A percentile compares a stretch with the other conserved stretches of the same genome.
Evolutionary conservation across 64 coral and sea anemone genomes (phyloP).

Genomic region (Actinia tenebrosa): DNA sequence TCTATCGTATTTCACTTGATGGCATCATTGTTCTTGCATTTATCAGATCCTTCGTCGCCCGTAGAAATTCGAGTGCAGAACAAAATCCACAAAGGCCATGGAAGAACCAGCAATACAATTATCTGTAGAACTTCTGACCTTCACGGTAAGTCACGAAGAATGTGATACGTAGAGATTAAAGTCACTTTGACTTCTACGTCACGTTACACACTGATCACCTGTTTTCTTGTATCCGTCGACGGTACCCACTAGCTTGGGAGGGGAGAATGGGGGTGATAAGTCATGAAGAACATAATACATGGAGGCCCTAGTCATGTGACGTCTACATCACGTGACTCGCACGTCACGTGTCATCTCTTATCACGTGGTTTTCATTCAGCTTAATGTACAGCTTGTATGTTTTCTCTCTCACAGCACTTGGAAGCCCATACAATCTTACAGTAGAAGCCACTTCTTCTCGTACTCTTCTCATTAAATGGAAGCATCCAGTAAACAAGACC

Average conservation of each 20-base stretch:
- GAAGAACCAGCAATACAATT: constrained; percentile 16
- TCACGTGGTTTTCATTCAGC: neutral
- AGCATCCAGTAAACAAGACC: neutral
- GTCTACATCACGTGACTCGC: neutral
- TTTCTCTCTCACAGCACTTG: neutral
- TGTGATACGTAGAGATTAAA: too few relatives aligned
- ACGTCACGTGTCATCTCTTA: neutral
- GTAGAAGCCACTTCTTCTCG: constrained; percentile 15
- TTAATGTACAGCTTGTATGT: neutral
- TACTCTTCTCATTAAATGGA: constrained; percentile 4
- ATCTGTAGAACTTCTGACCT: constrained; percentile 13
- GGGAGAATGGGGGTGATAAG: too few relatives aligned
- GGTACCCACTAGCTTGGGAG: too few relatives aligned
- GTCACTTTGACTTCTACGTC: too few relatives aligned
- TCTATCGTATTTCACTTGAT: neutral
- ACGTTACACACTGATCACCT: neutral
- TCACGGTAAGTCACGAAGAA: neutral
- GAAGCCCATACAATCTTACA: neutral
- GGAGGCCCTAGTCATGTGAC: neutral
- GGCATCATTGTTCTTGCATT: neutral
- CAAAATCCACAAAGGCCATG: constrained; percentile 16
- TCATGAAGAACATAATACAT: too few relatives aligned
- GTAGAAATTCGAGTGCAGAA: constrained; percentile 38
- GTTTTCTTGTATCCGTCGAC: too few relatives aligned
- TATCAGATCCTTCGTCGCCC: constrained; percentile 31